A percentile compares a stretch with the other conserved stretches of the same genome.
phyloP scores from a whole-genome alignment of 2,888 invertebrate species.

The Caprella mutica region DNA sequence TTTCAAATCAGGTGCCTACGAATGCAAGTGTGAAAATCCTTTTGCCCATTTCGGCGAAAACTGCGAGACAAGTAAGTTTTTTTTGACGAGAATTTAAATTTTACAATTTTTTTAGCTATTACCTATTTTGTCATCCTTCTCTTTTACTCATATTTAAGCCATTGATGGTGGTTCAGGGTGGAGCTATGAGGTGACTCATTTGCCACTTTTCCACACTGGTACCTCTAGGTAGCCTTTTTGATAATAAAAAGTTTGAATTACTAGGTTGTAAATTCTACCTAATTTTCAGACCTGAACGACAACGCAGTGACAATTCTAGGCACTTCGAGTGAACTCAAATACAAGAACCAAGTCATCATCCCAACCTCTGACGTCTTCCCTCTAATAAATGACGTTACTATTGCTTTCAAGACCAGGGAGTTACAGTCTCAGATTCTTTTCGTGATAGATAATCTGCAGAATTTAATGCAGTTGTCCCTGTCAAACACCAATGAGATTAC shows the following conservation, averaged over 20 bases:
- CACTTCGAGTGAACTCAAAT: slow-evolving; percentile 50
- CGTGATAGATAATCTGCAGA: slow-evolving; percentile 83
- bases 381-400: slow-evolving; percentile 65
- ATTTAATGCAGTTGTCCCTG: slow-evolving; percentile 80
- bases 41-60: slow-evolving; percentile 84
- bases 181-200: too few relatives aligned
- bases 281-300: slow-evolving; percentile 66
- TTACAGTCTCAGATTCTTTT: slow-evolving; percentile 69
- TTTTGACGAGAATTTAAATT: too few relatives aligned
- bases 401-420: slow-evolving; percentile 80
- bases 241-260: too few relatives aligned
- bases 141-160: too few relatives aligned
- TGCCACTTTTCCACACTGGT: too few relatives aligned
- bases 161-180: too few relatives aligned
- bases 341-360: slow-evolving; percentile 67
- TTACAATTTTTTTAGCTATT: too few relatives aligned
- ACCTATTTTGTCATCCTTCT: too few relatives aligned
- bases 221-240: too few relatives aligned
- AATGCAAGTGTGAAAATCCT: slow-evolving; percentile 80
- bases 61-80: slow-evolving; percentile 74
- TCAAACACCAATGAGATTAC: slow-evolving; percentile 66
- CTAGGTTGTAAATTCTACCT: slow-evolving; percentile 20
- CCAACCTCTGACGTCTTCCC: slow-evolving; percentile 58
- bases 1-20: slow-evolving; percentile 90
- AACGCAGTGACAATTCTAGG: slow-evolving; percentile 80